Percentiles rank a stretch among this genome's conserved stretches.
phyloP scores from a whole-genome alignment of 53 echinoderm and acorn worm species.

The Holothuria scabra region DNA sequence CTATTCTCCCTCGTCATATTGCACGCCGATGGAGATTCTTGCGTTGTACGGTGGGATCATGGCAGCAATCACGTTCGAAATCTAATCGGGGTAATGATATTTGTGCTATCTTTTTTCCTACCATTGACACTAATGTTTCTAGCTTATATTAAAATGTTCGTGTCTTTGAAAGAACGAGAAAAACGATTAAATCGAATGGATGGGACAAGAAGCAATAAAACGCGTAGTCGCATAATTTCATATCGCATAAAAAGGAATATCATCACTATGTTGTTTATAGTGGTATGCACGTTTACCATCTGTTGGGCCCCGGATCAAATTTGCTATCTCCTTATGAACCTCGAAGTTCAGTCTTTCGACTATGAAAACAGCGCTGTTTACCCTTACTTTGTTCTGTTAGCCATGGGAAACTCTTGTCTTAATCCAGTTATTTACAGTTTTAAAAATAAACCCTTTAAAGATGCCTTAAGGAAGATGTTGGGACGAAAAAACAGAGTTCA shows the following conservation, averaged over 20 bases:
- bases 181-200: neutral
- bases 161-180: constrained; percentile 18
- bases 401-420: constrained; percentile 84
- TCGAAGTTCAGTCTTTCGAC: constrained; percentile 66
- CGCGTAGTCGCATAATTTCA: constrained; percentile 21
- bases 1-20: constrained; percentile 56
- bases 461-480: constrained; percentile 63
- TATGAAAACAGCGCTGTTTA: constrained; percentile 73
- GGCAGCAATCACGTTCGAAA: constrained; percentile 4
- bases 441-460: constrained; percentile 80
- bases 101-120: constrained; percentile 32
- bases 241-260: constrained; percentile 60
- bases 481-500: constrained; percentile 53
- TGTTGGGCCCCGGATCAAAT: constrained; percentile 97
- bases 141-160: constrained; percentile 40
- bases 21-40: constrained; percentile 33
- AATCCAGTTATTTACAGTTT: constrained; percentile 92
- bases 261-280: constrained; percentile 81
- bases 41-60: constrained; percentile 60
- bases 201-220: neutral
- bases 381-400: constrained; percentile 75
- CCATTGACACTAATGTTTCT: constrained; percentile 36
- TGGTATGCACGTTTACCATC: constrained; percentile 81
- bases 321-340: constrained; percentile 71
- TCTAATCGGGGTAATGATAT: constrained; percentile 25